Base-by-base conservation (phyloP, 2,797 vertebrate species). In the Chrysocyon brachyurus region DNA sequence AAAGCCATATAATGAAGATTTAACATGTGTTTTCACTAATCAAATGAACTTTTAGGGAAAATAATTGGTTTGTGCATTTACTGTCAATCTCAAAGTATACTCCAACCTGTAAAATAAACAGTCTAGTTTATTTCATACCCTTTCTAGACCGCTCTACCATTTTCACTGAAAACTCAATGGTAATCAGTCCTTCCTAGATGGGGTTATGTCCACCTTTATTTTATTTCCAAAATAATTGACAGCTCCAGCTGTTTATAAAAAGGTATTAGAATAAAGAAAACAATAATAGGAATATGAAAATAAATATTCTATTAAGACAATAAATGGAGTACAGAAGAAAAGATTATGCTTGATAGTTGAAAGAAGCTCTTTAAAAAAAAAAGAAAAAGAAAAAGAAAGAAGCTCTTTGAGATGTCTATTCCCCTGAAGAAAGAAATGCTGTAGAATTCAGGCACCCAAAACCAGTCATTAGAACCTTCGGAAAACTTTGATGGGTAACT, bases 211-310 rank as follows among this genome's bases (percentile, higher is more conserved):
- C 24, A 78, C 3, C 22, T 93, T 86, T 81, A 68, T 49, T 92
- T 97, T 79, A 68, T 49, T 92, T 97, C 73, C 19, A 85, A 94
- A 82, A 61, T 70, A 77, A 86, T 81, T 64, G 26, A 26, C 6
- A 68, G 49, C 19, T 85, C 82, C 17, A 63, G 19, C 6, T 68
- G 0, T 52, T 89, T 68, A n/a, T 56, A n/a, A n/a, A 72, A 90
- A 78, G 7, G n/a, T 75, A 26, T 46, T 81, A 87, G 12, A 91
- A 81, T 15, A 84, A 78, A 46, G 24, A 84, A 64, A 90, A n/a
- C 10, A 57, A 79, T 12, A 10, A 46, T 6, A 72, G 8, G 33
- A 93, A 49, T 54, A 66, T 78, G 54, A 86, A 91, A 83, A 57
- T 90, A 28, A 96, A 87, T 52, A 54, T n/a, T n/a, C 6, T 78